Percentiles rank a stretch among this genome's conserved stretches.
phyloP scores from a whole-genome alignment of 2,888 invertebrate species.

The Drosophila siamana region DNA sequence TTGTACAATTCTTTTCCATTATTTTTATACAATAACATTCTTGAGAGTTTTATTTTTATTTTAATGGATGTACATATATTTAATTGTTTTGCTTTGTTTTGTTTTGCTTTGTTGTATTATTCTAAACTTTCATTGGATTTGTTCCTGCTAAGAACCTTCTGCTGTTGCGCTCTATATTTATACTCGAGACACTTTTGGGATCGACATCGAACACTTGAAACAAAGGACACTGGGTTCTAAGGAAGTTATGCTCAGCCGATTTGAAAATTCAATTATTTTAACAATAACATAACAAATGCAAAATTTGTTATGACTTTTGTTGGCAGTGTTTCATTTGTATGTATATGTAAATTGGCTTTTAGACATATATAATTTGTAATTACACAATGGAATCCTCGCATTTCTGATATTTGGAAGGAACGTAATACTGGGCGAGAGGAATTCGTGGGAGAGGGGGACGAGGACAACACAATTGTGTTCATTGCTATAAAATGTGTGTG shows the following conservation, averaged over 20 bases:
- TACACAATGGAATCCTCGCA: slow-evolving; percentile 45
- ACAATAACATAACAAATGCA: slow-evolving; percentile 45
- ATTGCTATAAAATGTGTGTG: slow-evolving; percentile 55
- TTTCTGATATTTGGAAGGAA: slow-evolving; percentile 36
- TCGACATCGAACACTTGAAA: slow-evolving; percentile 45
- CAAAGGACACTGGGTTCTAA: slow-evolving; percentile 13
- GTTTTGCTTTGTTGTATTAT: background rate
- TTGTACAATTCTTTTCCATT: slow-evolving; percentile 38
- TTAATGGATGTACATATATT: slow-evolving; percentile 14
- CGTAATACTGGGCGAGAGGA: slow-evolving; percentile 6
- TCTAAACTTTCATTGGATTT: slow-evolving; percentile 6
- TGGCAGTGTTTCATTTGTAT: slow-evolving; percentile 67
- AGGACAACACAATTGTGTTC: slow-evolving; percentile 46
- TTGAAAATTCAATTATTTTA: slow-evolving; percentile 35
- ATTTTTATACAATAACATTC: slow-evolving; percentile 37
- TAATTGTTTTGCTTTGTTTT: background rate
- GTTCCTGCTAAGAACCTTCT: slow-evolving; percentile 44
- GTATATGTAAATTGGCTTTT: slow-evolving; percentile 40
- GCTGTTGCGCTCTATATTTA: slow-evolving; percentile 46
- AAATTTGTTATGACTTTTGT: slow-evolving; percentile 38
- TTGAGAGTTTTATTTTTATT: slow-evolving; percentile 9
- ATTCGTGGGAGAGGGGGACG: background rate
- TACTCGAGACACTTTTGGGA: slow-evolving; percentile 36
- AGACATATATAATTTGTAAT: slow-evolving; percentile 45
- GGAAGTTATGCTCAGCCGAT: slow-evolving; percentile 29